A percentile compares a stretch with the other conserved stretches of the same genome.
These are phyloP conservation scores for Halesus radiatus DNA, from an alignment of 1,140 invertebrate genomes.

Conservation along the genomic window DNA sequence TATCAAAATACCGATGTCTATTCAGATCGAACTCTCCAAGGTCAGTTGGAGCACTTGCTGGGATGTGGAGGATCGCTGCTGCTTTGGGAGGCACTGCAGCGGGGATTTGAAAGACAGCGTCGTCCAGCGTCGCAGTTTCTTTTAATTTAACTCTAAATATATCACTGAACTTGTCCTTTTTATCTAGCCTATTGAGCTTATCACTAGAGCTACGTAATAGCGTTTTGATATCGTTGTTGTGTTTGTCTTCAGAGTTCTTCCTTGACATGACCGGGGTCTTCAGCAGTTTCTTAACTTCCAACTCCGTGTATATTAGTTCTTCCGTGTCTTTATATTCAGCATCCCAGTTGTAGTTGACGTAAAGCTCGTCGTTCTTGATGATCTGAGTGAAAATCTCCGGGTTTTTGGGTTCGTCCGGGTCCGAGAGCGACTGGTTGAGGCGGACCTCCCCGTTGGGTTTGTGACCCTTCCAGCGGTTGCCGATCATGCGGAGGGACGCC, in stretches of 20 bases:
- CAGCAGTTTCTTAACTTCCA: slow-evolving; percentile 59
- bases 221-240: slow-evolving; percentile 63
- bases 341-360: slow-evolving; percentile 63
- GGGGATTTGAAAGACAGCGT: slow-evolving; percentile 60
- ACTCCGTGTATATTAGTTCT: slow-evolving; percentile 63
- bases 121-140: slow-evolving; percentile 60
- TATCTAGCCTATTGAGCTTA: slow-evolving; percentile 64
- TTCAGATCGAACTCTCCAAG: slow-evolving; percentile 19
- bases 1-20: slow-evolving; percentile 30
- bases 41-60: slow-evolving; percentile 51
- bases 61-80: slow-evolving; percentile 72
- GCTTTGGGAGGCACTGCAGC: slow-evolving; percentile 72
- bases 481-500: slow-evolving; percentile 78
- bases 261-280: slow-evolving; percentile 70
- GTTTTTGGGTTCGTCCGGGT: slow-evolving; percentile 61
- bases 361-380: slow-evolving; percentile 62
- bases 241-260: slow-evolving; percentile 55
- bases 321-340: slow-evolving; percentile 65
- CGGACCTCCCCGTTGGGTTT: slow-evolving; percentile 62
- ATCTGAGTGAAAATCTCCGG: slow-evolving; percentile 65
- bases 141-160: slow-evolving; percentile 64
- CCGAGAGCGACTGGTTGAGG: slow-evolving; percentile 57
- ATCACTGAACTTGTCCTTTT: slow-evolving; percentile 65
- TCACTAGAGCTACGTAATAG: slow-evolving; percentile 62
- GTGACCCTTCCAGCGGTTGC: slow-evolving; percentile 68